Base-by-base conservation (phyloP, 2,797 vertebrate genomes). In the Chlorospingus semifuscus region DNA sequence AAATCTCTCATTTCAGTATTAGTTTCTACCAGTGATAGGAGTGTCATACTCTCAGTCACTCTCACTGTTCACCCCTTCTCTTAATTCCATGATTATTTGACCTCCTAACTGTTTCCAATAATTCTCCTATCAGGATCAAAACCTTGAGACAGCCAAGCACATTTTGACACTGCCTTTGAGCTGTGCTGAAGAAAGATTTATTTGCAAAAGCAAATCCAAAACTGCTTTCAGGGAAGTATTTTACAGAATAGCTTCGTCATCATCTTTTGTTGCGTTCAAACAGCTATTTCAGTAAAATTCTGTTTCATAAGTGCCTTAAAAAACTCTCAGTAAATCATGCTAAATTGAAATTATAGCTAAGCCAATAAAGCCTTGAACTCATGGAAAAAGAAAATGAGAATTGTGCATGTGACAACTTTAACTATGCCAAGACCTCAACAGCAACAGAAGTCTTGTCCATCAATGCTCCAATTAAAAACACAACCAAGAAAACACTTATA, bases 161-260 rank as follows among this genome's bases (percentile, higher is more conserved):
- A 59, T 69, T 89, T 80, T 86, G 85, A 88, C 42, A 66, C 8
- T 59, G 47, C 23, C 57, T 87, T 84, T 65, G 30, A 81, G 26
- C 44, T 78, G 16, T 55, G 46, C 36, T 61, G 37, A 74, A 85
- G 12, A 69, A 77, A 85, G 15, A 69, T 37, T 70, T 68, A 37
- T 59, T 86, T 65, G 18, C 46, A 86, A 75, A 81, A 78, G n/a
- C 29, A 69, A 93, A 66, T 19, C 4, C 14, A 49, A 66, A 92
- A 63, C 8, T 63, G 26, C 69, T 91, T 78, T 63, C 61, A 81
- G n/a, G 19, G 21, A 88, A 90, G 15, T 71, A 44, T 78, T 86
- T 88, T 81, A 34, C 44, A 11, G 15, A 50, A 23, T 36, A 66
- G n/a, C n/a, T 60, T 29, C 16, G 39, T 64, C 70, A 78, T 49